Percentiles rank a stretch among this genome's conserved stretches.
These are phyloP conservation scores for Ophion ellenae DNA, from an alignment of 2,888 invertebrate species.

Conservation along the genomic window DNA sequence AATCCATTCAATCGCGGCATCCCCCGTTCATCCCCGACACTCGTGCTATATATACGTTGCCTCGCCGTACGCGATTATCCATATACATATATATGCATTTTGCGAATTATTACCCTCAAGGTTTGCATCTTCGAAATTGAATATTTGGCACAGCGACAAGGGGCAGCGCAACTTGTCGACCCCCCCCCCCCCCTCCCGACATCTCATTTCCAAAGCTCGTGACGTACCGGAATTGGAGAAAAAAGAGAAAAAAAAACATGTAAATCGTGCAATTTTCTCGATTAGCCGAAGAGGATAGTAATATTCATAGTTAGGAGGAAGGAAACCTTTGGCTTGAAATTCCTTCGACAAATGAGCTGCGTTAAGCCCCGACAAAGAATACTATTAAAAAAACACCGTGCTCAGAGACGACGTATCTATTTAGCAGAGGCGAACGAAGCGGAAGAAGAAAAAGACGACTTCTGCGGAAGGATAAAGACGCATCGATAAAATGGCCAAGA, in stretches of 20 bases:
- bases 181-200: background rate
- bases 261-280: background rate
- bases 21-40: slow-evolving; percentile 28
- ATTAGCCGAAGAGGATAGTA: background rate
- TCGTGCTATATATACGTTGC: slow-evolving; percentile 34
- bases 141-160: slow-evolving; percentile 54
- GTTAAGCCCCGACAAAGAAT: background rate
- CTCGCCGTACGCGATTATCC: slow-evolving; percentile 28
- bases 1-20: background rate
- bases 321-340: background rate
- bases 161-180: slow-evolving; percentile 5
- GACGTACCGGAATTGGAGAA: background rate
- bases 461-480: slow-evolving; percentile 69
- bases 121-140: slow-evolving; percentile 54
- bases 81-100: slow-evolving; percentile 17
- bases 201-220: slow-evolving; percentile 28
- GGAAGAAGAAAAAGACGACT: slow-evolving; percentile 54
- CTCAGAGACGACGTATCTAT: slow-evolving; percentile 61
- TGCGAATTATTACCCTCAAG: slow-evolving; percentile 33
- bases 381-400: background rate
- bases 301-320: background rate
- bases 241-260: background rate
- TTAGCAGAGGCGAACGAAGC: slow-evolving; percentile 50
- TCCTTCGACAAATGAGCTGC: background rate
- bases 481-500: slow-evolving; percentile 79